Conservation (phyloP, 2,113 vertebrate genomes). For the Hydrolagus affinis region DNA sequence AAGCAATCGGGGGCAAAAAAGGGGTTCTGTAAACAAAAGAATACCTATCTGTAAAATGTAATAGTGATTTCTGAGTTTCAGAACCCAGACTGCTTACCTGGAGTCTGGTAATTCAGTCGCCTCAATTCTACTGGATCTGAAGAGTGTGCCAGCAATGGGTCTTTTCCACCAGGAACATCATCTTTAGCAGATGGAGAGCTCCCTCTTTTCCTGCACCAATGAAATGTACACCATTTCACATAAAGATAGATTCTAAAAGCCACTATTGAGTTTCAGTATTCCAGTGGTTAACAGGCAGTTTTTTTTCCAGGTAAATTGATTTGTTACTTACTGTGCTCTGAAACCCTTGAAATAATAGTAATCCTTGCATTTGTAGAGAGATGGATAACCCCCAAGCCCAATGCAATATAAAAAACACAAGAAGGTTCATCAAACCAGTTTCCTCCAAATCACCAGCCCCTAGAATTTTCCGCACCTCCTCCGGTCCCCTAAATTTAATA, state of each 20-base stretch:
- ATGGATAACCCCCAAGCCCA: too few relatives aligned
- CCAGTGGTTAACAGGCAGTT: background rate
- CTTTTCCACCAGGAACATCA: slow-evolving; percentile 77
- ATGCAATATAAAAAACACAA: too few relatives aligned
- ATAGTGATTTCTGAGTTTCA: background rate
- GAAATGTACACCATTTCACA: background rate
- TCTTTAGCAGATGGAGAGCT: slow-evolving; percentile 79
- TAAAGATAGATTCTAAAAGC: background rate
- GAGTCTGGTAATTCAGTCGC: slow-evolving; percentile 87
- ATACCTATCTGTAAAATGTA: background rate
- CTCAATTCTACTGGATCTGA: slow-evolving; percentile 92
- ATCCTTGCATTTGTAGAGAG: too few relatives aligned
- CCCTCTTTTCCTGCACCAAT: slow-evolving; percentile 72
- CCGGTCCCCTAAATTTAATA: too few relatives aligned
- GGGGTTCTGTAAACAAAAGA: too few relatives aligned
- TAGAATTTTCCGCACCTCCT: too few relatives aligned
- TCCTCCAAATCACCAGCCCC: too few relatives aligned
- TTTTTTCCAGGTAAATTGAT: too few relatives aligned
- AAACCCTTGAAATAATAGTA: too few relatives aligned
- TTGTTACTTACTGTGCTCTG: too few relatives aligned
- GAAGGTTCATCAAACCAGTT: too few relatives aligned
- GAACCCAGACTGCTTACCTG: slow-evolving; percentile 59
- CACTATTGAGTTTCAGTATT: background rate
- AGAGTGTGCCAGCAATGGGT: slow-evolving; percentile 73
- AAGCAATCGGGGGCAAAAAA: too few relatives aligned